Evolutionary conservation across 2,113 vertebrate species (phyloP).

Genomic region (Euleptes europaea): DNA sequence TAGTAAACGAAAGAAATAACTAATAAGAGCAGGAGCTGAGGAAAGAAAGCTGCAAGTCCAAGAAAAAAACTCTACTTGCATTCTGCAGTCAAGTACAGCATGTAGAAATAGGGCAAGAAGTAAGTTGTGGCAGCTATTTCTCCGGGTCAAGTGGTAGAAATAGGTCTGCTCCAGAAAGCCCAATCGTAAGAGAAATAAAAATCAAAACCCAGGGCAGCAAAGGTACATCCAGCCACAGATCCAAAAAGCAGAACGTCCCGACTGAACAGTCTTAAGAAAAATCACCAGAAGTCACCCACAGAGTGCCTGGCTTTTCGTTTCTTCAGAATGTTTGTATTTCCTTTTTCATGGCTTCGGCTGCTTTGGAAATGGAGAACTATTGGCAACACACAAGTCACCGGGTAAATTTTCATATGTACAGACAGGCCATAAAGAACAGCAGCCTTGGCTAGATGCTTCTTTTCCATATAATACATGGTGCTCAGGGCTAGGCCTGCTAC

Average conservation of each 20-base stretch:
- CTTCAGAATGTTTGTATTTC: rapidly evolving
- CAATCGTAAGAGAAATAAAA: conserved; percentile 86
- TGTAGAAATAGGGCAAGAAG: conserved; percentile 97
- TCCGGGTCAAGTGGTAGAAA: conserved; percentile 90
- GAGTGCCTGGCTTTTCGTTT: rapidly evolving
- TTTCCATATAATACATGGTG: conserved; percentile 77
- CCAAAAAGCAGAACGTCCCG: conserved; percentile 78
- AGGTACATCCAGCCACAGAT: conserved; percentile 72
- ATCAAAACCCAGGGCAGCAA: conserved; percentile 69
- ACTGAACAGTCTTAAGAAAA: conserved; percentile 65
- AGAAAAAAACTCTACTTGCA: conserved; percentile 81
- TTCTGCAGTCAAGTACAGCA: conserved; percentile 93
- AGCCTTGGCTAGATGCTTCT: conserved; percentile 62
- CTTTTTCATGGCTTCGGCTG: rapidly evolving
- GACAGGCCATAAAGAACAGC: conserved; percentile 85
- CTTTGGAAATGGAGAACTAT: conserved; percentile 77
- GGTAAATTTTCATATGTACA: conserved; percentile 94
- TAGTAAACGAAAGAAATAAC: conserved; percentile 80
- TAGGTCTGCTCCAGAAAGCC: conserved; percentile 92
- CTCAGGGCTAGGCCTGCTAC: conserved; percentile 85
- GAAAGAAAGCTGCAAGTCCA: conserved; percentile 86
- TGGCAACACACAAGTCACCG: conserved; percentile 85
- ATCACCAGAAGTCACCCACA: background rate
- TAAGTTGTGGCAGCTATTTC: conserved; percentile 96
- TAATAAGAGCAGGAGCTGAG: conserved; percentile 84